phyloP scores from a whole-genome alignment of 2,113 vertebrate species.

The Lanius collurio region DNA sequence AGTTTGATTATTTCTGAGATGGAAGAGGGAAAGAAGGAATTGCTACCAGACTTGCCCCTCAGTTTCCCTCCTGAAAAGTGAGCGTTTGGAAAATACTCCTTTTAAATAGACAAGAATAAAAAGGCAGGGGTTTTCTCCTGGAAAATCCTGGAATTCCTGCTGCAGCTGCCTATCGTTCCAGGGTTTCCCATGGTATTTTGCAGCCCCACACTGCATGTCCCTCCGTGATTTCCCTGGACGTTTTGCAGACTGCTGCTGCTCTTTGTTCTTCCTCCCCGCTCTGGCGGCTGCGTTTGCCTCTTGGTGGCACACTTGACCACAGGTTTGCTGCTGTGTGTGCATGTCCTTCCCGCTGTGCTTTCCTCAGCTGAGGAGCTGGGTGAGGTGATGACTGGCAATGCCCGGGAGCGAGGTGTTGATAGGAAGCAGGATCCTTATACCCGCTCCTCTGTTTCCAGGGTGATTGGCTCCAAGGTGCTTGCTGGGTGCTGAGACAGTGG shows the following conservation, averaged over 20 bases:
- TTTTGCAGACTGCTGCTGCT: not conserved
- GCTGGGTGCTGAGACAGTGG: too few relatives aligned
- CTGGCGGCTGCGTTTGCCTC: constrained; percentile 3
- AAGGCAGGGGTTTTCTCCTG: not conserved
- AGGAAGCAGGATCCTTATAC: not conserved
- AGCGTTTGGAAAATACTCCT: not conserved
- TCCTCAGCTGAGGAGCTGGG: not conserved
- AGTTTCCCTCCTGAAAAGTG: not conserved
- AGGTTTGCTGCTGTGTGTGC: not conserved
- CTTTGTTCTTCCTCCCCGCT: constrained; percentile 9
- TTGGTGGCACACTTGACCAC: constrained; percentile 72
- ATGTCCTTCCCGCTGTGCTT: not conserved
- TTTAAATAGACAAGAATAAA: not conserved
- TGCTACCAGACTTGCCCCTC: not conserved
- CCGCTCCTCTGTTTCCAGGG: not conserved
- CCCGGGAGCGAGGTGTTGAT: not conserved
- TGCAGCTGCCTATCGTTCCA: not conserved
- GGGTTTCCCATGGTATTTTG: not conserved
- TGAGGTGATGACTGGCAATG: not conserved
- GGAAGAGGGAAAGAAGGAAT: not conserved
- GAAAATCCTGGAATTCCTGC: not conserved
- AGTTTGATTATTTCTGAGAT: not conserved
- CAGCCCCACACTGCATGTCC: not conserved
- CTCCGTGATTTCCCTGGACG: not conserved
- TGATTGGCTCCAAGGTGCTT: not conserved